Percentiles rank a stretch among this genome's conserved stretches.
Conservation (phyloP, 2,888 invertebrate genomes). For the Diogma glabrata region DNA sequence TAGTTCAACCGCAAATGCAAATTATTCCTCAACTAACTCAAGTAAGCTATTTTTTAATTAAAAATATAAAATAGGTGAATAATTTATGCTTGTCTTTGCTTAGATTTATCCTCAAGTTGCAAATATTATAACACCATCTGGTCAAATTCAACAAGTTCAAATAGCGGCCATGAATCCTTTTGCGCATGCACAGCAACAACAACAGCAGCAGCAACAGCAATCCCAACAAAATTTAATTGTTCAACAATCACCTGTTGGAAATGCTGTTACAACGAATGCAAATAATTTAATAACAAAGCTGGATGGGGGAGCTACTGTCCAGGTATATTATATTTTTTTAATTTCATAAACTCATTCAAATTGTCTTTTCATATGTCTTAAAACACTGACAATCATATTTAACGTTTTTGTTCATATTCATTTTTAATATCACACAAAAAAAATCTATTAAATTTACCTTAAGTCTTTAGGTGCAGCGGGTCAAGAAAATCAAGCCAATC, state of each 20-base stretch:
- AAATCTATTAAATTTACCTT: too few relatives aligned
- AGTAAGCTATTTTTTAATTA: constrained; percentile 36
- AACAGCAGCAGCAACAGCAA: constrained; percentile 16
- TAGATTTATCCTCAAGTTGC: constrained; percentile 62
- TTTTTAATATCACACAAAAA: too few relatives aligned
- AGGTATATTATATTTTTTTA: background rate
- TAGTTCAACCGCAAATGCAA: constrained; percentile 49
- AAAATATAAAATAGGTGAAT: constrained; percentile 30
- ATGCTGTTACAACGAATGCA: constrained; percentile 23
- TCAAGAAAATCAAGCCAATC: constrained; percentile 34
- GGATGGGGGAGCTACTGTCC: constrained; percentile 6
- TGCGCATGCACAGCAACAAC: constrained; percentile 27
- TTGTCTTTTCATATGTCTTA: background rate
- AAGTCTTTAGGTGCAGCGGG: background rate
- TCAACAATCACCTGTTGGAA: constrained; percentile 22
- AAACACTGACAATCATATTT: too few relatives aligned
- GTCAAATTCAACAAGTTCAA: constrained; percentile 83
- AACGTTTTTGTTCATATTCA: too few relatives aligned
- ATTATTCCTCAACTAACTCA: constrained; percentile 76
- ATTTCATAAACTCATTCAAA: background rate
- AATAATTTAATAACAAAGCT: background rate
- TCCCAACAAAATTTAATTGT: constrained; percentile 22
- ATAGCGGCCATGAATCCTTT: constrained; percentile 51
- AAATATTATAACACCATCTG: constrained; percentile 76
- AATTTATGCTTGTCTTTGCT: constrained; percentile 32